Evolutionary conservation across 2,113 vertebrate genomes (phyloP).

Genomic region (Cyanoliseus patagonus): DNA sequence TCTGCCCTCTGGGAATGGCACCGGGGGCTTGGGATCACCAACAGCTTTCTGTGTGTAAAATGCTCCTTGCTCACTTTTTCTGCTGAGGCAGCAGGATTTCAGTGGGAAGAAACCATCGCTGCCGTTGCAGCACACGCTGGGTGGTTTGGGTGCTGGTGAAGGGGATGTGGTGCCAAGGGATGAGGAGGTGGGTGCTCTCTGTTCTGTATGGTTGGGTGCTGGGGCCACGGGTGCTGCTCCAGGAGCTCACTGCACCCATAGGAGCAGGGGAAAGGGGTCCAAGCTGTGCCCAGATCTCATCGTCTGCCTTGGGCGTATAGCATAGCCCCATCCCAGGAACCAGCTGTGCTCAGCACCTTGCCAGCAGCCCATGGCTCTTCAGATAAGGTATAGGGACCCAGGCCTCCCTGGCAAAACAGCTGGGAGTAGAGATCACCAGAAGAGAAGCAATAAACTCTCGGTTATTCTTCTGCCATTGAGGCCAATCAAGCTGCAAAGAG

Average conservation of each 20-base stretch:
- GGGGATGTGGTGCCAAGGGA: not conserved
- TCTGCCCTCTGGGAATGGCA: not conserved
- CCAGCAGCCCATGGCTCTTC: not conserved
- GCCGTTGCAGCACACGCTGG: not conserved
- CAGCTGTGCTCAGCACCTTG: rapidly evolving
- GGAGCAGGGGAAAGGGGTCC: not conserved
- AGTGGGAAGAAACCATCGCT: rapidly evolving
- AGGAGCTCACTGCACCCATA: rapidly evolving
- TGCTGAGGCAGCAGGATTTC: not conserved
- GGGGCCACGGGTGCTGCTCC: not conserved
- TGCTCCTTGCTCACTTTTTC: not conserved
- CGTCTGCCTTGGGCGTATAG: rapidly evolving
- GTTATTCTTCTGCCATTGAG: slow-evolving; percentile 54
- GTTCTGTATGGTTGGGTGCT: not conserved
- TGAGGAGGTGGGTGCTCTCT: rapidly evolving
- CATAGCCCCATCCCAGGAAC: not conserved
- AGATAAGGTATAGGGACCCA: not conserved
- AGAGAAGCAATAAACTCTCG: slow-evolving; percentile 41
- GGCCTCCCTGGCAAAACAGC: slow-evolving; percentile 21
- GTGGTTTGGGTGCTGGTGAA: not conserved
- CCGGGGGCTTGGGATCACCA: not conserved
- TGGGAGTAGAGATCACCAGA: slow-evolving; percentile 43
- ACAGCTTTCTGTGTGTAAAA: not conserved
- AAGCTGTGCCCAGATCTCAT: not conserved
- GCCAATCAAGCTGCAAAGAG: slow-evolving; percentile 59